Percentiles rank a stretch among this genome's conserved stretches.
Conservation (phyloP, 2,888 invertebrate species). For the Limnephilus auricula region DNA sequence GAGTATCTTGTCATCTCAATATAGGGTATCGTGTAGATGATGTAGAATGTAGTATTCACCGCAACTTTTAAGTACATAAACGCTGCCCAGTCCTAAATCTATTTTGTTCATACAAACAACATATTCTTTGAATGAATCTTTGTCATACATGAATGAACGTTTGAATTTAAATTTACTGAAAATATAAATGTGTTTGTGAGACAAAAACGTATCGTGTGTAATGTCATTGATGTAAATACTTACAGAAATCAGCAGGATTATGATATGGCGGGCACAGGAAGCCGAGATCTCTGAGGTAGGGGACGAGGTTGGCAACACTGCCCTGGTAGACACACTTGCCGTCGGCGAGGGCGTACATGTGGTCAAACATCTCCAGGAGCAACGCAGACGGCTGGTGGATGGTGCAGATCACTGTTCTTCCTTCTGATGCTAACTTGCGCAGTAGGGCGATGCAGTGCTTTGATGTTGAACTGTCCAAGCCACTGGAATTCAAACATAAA, state of each 20-base stretch:
- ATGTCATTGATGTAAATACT: slow-evolving; percentile 71
- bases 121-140: too few species aligned
- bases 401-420: slow-evolving; percentile 91
- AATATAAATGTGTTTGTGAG: too few species aligned
- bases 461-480: slow-evolving; percentile 88
- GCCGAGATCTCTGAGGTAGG: slow-evolving; percentile 84
- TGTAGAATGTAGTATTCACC: too few species aligned
- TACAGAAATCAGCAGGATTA: slow-evolving; percentile 94
- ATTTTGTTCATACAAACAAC: too few species aligned
- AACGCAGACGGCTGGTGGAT: slow-evolving; percentile 95
- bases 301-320: slow-evolving; percentile 84
- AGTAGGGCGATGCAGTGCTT: slow-evolving; percentile 89
- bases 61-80: too few species aligned
- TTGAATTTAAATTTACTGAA: too few species aligned
- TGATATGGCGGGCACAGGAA: slow-evolving; percentile 91
- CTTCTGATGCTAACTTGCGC: slow-evolving; percentile 88
- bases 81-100: too few species aligned
- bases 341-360: slow-evolving; percentile 88
- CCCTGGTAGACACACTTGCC: slow-evolving; percentile 91
- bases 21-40: too few species aligned
- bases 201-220: too few species aligned
- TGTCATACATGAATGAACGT: too few species aligned
- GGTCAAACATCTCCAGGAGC: slow-evolving; percentile 92
- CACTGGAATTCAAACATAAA: slow-evolving; percentile 77
- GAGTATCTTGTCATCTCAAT: too few species aligned